These are phyloP conservation scores for Hippocampus comes DNA, from an alignment of 2,113 vertebrate species.

Conservation along the genomic window DNA sequence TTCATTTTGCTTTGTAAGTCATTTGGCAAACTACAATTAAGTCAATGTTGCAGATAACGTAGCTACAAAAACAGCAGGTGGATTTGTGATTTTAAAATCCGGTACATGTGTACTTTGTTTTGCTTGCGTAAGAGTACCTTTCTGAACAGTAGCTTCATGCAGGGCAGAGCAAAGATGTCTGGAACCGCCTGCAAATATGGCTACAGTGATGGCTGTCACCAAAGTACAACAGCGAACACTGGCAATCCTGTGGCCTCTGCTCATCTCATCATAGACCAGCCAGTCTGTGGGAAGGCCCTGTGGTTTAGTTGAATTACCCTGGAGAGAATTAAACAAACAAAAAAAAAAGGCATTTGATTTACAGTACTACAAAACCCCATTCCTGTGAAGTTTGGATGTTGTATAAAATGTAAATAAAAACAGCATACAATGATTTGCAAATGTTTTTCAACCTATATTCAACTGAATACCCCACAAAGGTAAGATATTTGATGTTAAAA, in stretches of 20 bases:
- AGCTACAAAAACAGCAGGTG: neutral
- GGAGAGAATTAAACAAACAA: neutral
- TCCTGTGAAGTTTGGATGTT: neutral
- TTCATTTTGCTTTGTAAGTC: neutral
- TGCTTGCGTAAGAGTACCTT: slow-evolving; percentile 51
- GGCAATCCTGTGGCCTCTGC: slow-evolving; percentile 80
- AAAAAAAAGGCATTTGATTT: neutral
- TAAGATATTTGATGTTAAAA: too few relatives aligned
- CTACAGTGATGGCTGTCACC: slow-evolving; percentile 81
- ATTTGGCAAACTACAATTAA: too few relatives aligned
- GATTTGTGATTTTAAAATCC: neutral
- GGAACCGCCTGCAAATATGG: slow-evolving; percentile 84
- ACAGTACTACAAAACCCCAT: neutral
- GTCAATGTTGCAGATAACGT: neutral
- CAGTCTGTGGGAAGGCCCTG: slow-evolving; percentile 85
- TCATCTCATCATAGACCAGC: slow-evolving; percentile 95
- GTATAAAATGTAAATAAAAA: neutral
- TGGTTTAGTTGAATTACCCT: slow-evolving; percentile 79
- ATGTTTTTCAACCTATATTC: too few relatives aligned
- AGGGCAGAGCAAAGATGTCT: slow-evolving; percentile 77
- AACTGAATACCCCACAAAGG: too few relatives aligned
- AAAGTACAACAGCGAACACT: slow-evolving; percentile 86
- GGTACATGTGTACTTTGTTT: neutral
- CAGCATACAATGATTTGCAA: too few relatives aligned
- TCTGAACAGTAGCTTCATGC: slow-evolving; percentile 68